These are phyloP conservation scores for Laticauda colubrina DNA, from an alignment of 2,113 vertebrate genomes.

Conservation along the genomic window DNA sequence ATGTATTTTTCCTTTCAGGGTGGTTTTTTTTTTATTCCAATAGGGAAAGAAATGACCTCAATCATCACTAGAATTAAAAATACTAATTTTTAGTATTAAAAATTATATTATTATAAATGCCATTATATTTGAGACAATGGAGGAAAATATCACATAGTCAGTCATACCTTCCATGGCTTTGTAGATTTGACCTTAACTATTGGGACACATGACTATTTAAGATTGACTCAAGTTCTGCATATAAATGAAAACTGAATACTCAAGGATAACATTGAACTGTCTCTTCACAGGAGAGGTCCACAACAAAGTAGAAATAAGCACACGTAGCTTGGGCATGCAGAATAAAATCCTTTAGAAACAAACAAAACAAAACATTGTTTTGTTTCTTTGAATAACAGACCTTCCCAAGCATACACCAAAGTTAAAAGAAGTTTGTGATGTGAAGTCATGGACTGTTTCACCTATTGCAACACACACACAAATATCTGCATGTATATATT, in stretches of 20 bases:
- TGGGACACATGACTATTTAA: not conserved
- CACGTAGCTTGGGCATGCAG: not conserved
- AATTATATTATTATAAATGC: not conserved
- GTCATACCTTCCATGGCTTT: not conserved
- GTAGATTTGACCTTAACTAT: not conserved
- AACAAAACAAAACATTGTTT: not conserved
- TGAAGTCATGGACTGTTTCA: not conserved
- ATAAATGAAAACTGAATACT: not conserved
- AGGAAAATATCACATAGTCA: not conserved
- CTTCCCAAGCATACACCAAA: not conserved
- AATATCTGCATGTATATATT: not conserved
- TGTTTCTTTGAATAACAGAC: not conserved
- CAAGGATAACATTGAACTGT: not conserved
- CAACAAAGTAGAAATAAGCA: not conserved
- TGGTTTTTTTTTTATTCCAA: not conserved
- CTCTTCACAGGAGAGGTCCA: not conserved
- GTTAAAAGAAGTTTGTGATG: not conserved
- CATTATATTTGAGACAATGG: not conserved
- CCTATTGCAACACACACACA: not conserved
- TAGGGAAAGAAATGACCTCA: not conserved
- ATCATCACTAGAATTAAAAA: not conserved
- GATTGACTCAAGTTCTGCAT: not conserved
- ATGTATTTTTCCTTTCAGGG: not conserved
- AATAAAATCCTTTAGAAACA: not conserved
- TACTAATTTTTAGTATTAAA: not conserved